Percentiles rank a stretch among this genome's conserved stretches.
phyloP scores from a whole-genome alignment of 2,888 invertebrate genomes.

The Drosophila setosimentum region DNA sequence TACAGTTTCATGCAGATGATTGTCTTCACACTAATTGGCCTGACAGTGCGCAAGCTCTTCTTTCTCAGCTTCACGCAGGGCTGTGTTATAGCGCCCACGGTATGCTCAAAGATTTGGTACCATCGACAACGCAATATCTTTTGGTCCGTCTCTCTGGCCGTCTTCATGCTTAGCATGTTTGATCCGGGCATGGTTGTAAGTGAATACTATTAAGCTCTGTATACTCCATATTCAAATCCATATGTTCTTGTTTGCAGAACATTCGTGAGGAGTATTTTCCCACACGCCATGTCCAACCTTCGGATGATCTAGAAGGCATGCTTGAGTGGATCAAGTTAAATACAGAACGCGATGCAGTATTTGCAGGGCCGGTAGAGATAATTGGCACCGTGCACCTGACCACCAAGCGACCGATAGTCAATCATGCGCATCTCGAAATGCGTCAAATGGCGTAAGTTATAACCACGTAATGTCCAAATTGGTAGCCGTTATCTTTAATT shows the following conservation, averaged over 20 bases:
- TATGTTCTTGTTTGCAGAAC: constrained; percentile 66
- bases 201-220: neutral
- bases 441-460: constrained; percentile 89
- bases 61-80: constrained; percentile 84
- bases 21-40: constrained; percentile 86
- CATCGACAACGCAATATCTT: constrained; percentile 84
- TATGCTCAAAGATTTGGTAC: constrained; percentile 88
- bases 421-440: constrained; percentile 95
- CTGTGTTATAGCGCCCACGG: constrained; percentile 88
- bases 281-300: constrained; percentile 88
- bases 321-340: constrained; percentile 90
- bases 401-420: constrained; percentile 91
- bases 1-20: constrained; percentile 90
- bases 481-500: constrained; percentile 4
- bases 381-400: constrained; percentile 93
- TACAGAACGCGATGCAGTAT: constrained; percentile 89
- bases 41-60: constrained; percentile 83
- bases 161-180: constrained; percentile 86
- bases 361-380: constrained; percentile 93
- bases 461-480: neutral
- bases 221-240: too few species aligned
- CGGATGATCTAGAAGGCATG: constrained; percentile 90
- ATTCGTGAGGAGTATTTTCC: constrained; percentile 83
- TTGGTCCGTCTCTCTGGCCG: constrained; percentile 85
- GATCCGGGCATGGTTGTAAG: constrained; percentile 83